Base-by-base conservation (phyloP, 2,888 invertebrate genomes). In the Reticulitermes lucifugus region DNA sequence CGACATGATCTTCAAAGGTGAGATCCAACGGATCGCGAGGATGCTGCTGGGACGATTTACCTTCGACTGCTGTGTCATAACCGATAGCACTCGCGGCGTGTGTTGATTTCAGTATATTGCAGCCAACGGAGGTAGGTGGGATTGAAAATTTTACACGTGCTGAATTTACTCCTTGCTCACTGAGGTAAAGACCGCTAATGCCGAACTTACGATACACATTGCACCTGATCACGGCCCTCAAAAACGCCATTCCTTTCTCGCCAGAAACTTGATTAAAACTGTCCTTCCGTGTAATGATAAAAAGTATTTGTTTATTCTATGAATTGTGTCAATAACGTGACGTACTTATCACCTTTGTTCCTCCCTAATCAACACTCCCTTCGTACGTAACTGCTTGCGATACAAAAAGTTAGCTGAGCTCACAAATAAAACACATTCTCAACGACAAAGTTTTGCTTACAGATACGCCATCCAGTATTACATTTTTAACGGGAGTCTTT, bases 1-100 rank as follows among this genome's bases (percentile, higher is more conserved):
- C 97, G 89, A 95, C 93, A 46, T 97, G 95, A 93, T 98, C 96
- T 91, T 95, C 95, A 92, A 99, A 99, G 88, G 93, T 93, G 87
- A 96, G 94, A 91, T 98, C 98, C 88, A 98, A 93, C 4, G 95
- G 95, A 91, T 97, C 97, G 87, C 88, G 90, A 87, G 85, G 89
- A 85, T 85, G 83, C 87, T 88, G 89, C 88, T 87, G 86, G 87
- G 88, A 85, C 18, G 85, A 83, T 77, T 86, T 86, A 22, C 83
- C 71, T 81, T 86, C 84, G 29, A 86, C 77, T 41, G 81, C 82
- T 6, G 86, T 79, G 18, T 84, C 86, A 79, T 86, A 86, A 55
- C 84, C 82, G 51, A 86, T 84, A 22, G 88, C 88, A 83, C 86
- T 86, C 55, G 88, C 88, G 41, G 88, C 87, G 43, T 86, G 86